Conservation (phyloP, 1,140 invertebrate species). For the Aricia agestis region DNA sequence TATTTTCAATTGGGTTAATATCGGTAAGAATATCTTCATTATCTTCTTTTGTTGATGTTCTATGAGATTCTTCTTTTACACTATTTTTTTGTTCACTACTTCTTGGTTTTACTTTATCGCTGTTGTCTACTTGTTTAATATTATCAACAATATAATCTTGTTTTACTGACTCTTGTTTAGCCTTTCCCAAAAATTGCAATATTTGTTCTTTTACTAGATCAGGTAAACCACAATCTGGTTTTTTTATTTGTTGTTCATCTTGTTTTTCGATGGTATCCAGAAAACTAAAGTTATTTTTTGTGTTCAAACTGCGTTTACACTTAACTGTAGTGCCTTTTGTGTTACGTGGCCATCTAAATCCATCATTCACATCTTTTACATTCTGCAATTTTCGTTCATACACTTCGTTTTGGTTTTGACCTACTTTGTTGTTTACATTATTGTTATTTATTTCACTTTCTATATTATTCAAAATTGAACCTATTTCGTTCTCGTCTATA, state of each 20-base stretch:
- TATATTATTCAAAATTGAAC: slow-evolving; percentile 49
- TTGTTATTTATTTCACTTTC: slow-evolving; percentile 50
- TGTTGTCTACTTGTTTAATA: slow-evolving; percentile 5
- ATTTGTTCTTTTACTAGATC: slow-evolving; percentile 44
- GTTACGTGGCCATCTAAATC: background rate
- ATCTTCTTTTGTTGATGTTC: too few relatives aligned
- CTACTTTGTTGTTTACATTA: slow-evolving; percentile 1
- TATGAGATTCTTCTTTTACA: background rate
- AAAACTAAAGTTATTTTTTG: slow-evolving; percentile 46
- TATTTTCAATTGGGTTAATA: background rate
- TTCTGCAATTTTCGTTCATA: background rate
- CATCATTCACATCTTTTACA: slow-evolving; percentile 20
- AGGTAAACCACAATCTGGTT: slow-evolving; percentile 38
- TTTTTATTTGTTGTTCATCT: slow-evolving; percentile 21
- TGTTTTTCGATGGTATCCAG: slow-evolving; percentile 47
- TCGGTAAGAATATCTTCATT: background rate
- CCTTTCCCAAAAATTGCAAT: slow-evolving; percentile 40
- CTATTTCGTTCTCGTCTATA: slow-evolving; percentile 43
- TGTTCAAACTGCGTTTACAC: slow-evolving; percentile 3
- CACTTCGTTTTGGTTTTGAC: slow-evolving; percentile 15
- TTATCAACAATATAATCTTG: slow-evolving; percentile 16
- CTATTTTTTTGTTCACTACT: background rate
- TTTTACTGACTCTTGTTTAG: slow-evolving; percentile 12
- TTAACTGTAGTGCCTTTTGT: background rate
- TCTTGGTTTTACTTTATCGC: slow-evolving; percentile 12